Evolutionary conservation across 2,888 invertebrate genomes (phyloP), one percentile per base, ranked within the genome.

Genomic region (Hydrotaea cyrtoneurina): DNA sequence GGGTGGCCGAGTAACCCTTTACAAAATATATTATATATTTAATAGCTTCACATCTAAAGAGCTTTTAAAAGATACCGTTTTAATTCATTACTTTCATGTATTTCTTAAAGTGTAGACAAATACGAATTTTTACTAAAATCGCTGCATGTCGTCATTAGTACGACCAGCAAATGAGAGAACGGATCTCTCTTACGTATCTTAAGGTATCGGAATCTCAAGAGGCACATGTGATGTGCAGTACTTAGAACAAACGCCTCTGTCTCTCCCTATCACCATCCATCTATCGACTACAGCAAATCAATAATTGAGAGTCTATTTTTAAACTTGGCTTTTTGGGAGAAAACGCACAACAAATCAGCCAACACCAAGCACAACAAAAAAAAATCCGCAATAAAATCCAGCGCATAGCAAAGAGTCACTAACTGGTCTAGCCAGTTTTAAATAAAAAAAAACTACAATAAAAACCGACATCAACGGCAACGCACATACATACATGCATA

Each of bases 341-440:
- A 31, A 31, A 2, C 2, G 31, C 31, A 31, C n/a, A n/a, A n/a
- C n/a, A 26, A 59, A 55, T 21, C 7, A 8, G 0, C 55, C 55
- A 55, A 21, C n/a, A 21, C 53, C 17, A 53, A n/a, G n/a, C n/a
- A n/a, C n/a, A n/a, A 17, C 53, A 21, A 55, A 43, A 13, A 50
- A 15, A 7, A n/a, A 50, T 50, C n/a, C 50, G 50, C 50, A 50
- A 50, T 50, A 50, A 50, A 50, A 59, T 1, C 23, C 59, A n/a
- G n/a, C 50, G 50, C n/a, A 15, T 50, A 50, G n/a, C 50, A 50
- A 78, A 72, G 7, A 31, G 31, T 7, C 31, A 31, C 31, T 46
- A 82, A 82, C 82, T 78, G 69, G 82, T 78, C 78, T 78, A 71
- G 78, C 82, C 78, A 78, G 82, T 82, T 82, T 82, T 74, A 59